These are phyloP conservation scores for Phodopus roborovskii DNA, from an alignment of 2,113 vertebrate genomes.

Conservation along the genomic window DNA sequence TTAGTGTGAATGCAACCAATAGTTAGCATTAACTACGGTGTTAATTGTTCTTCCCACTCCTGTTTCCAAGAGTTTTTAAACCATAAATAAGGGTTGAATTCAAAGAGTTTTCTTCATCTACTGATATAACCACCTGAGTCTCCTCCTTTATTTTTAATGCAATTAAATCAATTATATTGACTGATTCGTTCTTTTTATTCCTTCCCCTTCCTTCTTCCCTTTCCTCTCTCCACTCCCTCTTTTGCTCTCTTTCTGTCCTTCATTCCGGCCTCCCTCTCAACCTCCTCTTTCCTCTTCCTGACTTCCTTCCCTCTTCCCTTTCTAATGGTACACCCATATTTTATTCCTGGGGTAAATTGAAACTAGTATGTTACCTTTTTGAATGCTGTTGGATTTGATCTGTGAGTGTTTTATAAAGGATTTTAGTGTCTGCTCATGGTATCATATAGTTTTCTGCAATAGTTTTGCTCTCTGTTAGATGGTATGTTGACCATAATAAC, in stretches of 20 bases:
- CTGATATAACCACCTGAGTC: not conserved
- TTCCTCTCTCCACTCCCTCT: not conserved
- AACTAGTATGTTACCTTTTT: not conserved
- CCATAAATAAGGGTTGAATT: not conserved
- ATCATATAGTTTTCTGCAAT: not conserved
- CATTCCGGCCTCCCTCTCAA: no score
- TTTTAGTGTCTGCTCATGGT: conserved; percentile 1
- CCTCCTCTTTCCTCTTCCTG: not conserved
- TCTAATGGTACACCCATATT: not conserved
- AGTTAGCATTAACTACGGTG: not conserved
- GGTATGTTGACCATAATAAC: not conserved
- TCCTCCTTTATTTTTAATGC: not conserved
- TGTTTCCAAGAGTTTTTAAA: not conserved
- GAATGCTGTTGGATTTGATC: conserved; percentile 3
- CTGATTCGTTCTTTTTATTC: no score
- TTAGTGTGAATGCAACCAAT: not conserved
- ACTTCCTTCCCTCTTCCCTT: no score
- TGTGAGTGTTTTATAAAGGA: conserved; percentile 8
- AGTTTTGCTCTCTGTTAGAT: not conserved
- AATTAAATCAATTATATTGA: not conserved
- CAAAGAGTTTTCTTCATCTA: not conserved
- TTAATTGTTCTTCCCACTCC: not conserved
- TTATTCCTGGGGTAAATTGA: not conserved
- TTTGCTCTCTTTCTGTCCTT: no score
- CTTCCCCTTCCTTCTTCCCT: not conserved